Percentiles rank a stretch among this genome's conserved stretches.
Evolutionary conservation across 2,113 vertebrate genomes (phyloP).

Genomic region (Melospiza georgiana): DNA sequence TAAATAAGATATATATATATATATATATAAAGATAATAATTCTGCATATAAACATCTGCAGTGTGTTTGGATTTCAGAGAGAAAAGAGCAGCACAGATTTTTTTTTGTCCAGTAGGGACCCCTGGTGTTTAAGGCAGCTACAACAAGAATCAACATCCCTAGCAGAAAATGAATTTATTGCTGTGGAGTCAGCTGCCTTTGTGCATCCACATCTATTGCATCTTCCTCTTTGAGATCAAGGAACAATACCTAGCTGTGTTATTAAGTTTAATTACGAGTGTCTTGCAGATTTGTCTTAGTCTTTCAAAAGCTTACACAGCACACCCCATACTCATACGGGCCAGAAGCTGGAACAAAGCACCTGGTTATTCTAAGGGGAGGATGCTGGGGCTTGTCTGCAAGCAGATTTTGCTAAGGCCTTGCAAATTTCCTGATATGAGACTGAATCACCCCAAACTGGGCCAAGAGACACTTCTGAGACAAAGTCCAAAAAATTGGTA

Average conservation of each 20-base stretch:
- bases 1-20: neutral
- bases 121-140: neutral
- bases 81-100: neutral
- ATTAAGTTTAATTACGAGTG: neutral
- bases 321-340: rapidly evolving
- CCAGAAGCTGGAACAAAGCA: neutral
- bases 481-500: neutral
- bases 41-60: neutral
- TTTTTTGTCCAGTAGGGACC: neutral
- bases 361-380: neutral
- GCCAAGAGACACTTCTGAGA: neutral
- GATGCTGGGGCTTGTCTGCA: neutral
- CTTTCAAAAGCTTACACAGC: neutral
- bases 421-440: neutral
- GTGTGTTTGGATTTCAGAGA: neutral
- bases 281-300: neutral
- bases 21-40: neutral
- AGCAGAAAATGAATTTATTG: rapidly evolving
- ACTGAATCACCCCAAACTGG: neutral
- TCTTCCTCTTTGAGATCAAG: neutral
- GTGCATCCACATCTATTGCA: neutral
- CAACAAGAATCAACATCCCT: neutral
- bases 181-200: neutral
- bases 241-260: neutral
- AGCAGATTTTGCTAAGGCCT: neutral